Evolutionary conservation across 2,797 vertebrate genomes (phyloP).

Genomic region (Pseudomugil gertrudae): DNA sequence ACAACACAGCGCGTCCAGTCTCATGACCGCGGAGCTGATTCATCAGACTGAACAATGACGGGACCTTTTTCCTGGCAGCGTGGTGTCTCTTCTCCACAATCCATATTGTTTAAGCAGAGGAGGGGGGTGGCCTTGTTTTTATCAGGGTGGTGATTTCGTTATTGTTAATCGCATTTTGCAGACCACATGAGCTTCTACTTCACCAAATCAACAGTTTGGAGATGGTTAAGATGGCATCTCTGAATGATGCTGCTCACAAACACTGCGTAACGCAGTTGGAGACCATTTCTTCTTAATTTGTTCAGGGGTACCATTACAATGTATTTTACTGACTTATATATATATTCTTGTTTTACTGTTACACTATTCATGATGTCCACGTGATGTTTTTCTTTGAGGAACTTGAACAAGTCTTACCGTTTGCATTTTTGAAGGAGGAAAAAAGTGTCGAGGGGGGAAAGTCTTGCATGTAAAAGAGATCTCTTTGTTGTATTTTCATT

Average conservation of each 20-base stretch:
- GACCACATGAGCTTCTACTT: constrained; percentile 17
- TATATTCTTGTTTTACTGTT: background rate
- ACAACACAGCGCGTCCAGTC: constrained; percentile 22
- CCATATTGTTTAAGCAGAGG: constrained; percentile 34
- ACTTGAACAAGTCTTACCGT: background rate
- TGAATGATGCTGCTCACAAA: constrained; percentile 5
- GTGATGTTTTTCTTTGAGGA: background rate
- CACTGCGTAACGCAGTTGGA: background rate
- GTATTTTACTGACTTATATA: background rate
- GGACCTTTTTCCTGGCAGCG: constrained; percentile 17
- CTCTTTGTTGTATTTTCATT: background rate
- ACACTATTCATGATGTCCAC: background rate
- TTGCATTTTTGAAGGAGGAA: background rate
- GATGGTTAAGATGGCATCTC: constrained; percentile 11
- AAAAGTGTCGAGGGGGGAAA: background rate
- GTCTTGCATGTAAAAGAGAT: background rate
- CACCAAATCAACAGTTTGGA: constrained; percentile 18
- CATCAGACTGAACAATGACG: constrained; percentile 40
- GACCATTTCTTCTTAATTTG: background rate
- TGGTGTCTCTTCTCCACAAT: constrained; percentile 10
- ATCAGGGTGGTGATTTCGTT: constrained; percentile 34
- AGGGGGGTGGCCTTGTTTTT: constrained; percentile 34
- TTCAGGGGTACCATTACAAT: too few relatives aligned
- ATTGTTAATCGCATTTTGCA: constrained; percentile 44
- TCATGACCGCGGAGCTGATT: constrained; percentile 33